These are phyloP conservation scores for Axinella damicornis DNA, from an alignment of 37 sponge, comb jelly and placozoan genomes.

Conservation along the genomic window DNA sequence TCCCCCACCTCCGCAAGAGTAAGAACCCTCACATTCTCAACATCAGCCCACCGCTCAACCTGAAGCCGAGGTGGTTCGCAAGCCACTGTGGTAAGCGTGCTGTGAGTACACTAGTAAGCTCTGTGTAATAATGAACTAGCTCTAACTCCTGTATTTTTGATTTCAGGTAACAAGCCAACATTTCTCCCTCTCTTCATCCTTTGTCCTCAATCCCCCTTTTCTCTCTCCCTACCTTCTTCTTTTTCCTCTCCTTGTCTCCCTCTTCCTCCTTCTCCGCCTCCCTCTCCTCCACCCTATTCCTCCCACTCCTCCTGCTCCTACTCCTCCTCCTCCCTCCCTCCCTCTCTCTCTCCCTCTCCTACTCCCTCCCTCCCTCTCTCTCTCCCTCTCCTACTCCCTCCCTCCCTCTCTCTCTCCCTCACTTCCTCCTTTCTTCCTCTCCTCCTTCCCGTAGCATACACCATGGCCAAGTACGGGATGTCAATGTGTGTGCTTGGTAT, in stretches of 20 bases:
- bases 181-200: too few relatives aligned
- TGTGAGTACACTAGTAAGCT: too few relatives aligned
- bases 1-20: slow-evolving; percentile 92
- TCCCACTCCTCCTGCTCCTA: too few relatives aligned
- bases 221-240: not conserved
- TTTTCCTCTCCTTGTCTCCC: not conserved
- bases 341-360: not conserved
- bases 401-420: not conserved
- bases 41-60: slow-evolving; percentile 97
- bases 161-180: too few relatives aligned
- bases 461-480: slow-evolving; percentile 99
- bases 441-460: slow-evolving; percentile 77
- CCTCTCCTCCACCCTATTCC: too few relatives aligned
- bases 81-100: slow-evolving; percentile 94
- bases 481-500: slow-evolving; percentile 98
- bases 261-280: not conserved
- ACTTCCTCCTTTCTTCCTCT: too few relatives aligned
- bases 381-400: too few relatives aligned
- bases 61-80: slow-evolving; percentile 94
- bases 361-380: not conserved
- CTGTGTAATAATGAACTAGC: too few relatives aligned
- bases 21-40: slow-evolving; percentile 95
- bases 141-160: too few relatives aligned
- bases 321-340: not conserved
- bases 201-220: too few relatives aligned